These are phyloP conservation scores for Cyclina sinensis DNA, from an alignment of 1,140 invertebrate genomes.

Conservation along the genomic window DNA sequence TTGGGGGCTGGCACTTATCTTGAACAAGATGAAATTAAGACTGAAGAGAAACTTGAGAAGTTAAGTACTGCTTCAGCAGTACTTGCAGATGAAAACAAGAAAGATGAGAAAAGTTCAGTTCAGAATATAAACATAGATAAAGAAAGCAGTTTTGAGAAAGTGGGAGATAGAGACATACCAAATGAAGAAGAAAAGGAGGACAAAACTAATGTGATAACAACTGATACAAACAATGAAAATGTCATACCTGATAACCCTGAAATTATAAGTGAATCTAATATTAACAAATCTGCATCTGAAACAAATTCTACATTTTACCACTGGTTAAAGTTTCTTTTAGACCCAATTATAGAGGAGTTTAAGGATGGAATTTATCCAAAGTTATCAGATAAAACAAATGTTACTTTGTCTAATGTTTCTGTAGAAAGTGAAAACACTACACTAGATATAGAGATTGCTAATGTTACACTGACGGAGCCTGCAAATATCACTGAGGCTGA, in stretches of 20 bases:
- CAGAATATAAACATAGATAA: not conserved
- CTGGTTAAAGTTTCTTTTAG: constrained; percentile 63
- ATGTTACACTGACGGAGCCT: constrained; percentile 68
- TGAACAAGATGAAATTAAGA: not conserved
- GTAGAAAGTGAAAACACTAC: constrained; percentile 24
- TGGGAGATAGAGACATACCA: not conserved
- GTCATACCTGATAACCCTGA: not conserved
- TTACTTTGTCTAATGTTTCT: constrained; percentile 7
- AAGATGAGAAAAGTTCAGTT: not conserved
- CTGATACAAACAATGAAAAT: not conserved
- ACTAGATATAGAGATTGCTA: constrained; percentile 57
- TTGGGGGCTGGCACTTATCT: not conserved
- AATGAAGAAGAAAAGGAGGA: not conserved
- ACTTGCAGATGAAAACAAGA: not conserved
- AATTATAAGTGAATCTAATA: constrained; percentile 31
- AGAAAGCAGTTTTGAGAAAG: not conserved
- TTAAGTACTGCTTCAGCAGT: not conserved
- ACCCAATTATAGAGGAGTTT: constrained; percentile 78
- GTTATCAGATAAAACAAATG: constrained; percentile 29
- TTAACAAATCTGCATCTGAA: constrained; percentile 69
- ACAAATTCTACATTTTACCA: constrained; percentile 74
- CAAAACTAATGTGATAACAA: not conserved
- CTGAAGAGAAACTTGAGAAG: not conserved
- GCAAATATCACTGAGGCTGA: not conserved
- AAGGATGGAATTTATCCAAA: constrained; percentile 66